Percentiles rank a stretch among this genome's conserved stretches.
phyloP scores from a whole-genome alignment of 2,113 vertebrate genomes.

The Indicator indicator region DNA sequence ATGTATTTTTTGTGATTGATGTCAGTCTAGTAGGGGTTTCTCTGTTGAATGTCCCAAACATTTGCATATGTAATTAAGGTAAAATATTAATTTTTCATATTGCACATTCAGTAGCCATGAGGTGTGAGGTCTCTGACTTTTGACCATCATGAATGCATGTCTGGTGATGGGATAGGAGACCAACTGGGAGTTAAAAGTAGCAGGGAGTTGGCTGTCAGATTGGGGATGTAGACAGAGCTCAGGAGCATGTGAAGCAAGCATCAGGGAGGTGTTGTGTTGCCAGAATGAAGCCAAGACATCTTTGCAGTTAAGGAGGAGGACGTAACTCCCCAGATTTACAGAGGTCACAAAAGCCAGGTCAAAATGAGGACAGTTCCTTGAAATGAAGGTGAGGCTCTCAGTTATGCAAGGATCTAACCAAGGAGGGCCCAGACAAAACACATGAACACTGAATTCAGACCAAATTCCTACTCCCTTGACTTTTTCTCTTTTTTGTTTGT shows the following conservation, averaged over 20 bases:
- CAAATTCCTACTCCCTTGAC: neutral
- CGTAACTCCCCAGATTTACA: neutral
- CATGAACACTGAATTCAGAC: neutral
- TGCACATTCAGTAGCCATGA: neutral
- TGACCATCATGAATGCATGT: neutral
- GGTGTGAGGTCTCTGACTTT: neutral
- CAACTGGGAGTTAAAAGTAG: neutral
- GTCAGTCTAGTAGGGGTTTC: neutral
- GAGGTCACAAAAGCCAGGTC: neutral
- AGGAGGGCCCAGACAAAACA: neutral
- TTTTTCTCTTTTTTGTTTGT: neutral
- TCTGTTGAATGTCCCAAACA: neutral
- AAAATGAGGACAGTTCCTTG: no score
- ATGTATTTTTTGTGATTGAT: neutral
- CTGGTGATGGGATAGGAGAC: neutral
- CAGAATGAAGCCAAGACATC: neutral
- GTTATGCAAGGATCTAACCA: neutral
- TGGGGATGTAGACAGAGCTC: neutral
- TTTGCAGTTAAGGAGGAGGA: neutral
- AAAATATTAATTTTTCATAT: neutral
- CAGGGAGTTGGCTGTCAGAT: neutral
- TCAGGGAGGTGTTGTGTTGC: neutral
- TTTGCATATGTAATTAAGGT: neutral
- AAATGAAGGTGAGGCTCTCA: no score
- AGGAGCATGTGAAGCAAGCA: neutral